Evolutionary conservation across 2,888 invertebrate genomes (phyloP), one percentile per base, ranked within the genome.

Genomic region (Eretmocerus hayati): DNA sequence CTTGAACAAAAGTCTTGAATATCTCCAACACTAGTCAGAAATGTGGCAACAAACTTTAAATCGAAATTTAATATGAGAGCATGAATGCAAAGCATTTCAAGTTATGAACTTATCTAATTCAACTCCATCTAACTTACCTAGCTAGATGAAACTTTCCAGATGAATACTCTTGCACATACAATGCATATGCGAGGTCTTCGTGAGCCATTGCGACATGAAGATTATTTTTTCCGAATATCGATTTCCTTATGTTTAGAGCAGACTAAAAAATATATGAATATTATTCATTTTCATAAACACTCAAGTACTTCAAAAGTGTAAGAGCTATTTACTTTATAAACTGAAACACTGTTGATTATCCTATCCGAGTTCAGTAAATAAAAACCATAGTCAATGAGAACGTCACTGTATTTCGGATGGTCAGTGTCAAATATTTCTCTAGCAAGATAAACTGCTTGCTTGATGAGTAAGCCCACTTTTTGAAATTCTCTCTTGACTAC

Each of bases 101-200:
- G n/a, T n/a, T n/a, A n/a, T n/a, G n/a, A n/a, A n/a, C n/a, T n/a
- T n/a, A n/a, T n/a, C n/a, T n/a, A n/a, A n/a, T n/a, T n/a, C n/a
- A n/a, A n/a, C n/a, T n/a, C n/a, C n/a, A n/a, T n/a, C n/a, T n/a
- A 19, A 57, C 65, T 72, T 71, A 82, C 83, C 75, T 77, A 21
- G 93, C 91, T 71, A 81, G 80, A 61, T 79, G 79, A 72, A 94
- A 94, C 58, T 85, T 79, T 0, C 93, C 92, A 0, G 90, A 85
- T 62, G 85, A 90, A 72, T 94, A 94, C 72, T 94, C 93, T 48
- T 87, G 83, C 39, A 93, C 92, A 71, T 94, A 95, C 11, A 89
- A 81, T 39, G 92, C 91, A 74, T 94, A 95, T 0, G 93, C 91
- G 37, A 94, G 76, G 74, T 94, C 93, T 74, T 94, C 93, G 70